Percentiles rank a stretch among this genome's conserved stretches.
Conservation (phyloP, 2,888 invertebrate genomes). For the Andrena hattorfiana region DNA sequence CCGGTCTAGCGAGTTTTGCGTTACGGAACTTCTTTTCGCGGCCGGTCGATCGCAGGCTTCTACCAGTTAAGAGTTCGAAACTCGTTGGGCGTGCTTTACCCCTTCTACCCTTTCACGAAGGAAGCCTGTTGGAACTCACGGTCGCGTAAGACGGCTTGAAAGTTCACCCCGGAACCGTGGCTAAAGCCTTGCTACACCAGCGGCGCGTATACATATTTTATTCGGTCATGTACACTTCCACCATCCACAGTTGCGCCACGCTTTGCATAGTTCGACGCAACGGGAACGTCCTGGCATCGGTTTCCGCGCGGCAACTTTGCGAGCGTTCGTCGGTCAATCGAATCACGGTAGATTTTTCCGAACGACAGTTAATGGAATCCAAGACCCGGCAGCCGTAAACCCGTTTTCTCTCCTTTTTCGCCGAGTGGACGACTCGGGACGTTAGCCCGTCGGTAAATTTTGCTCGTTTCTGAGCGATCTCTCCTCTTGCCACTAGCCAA, state of each 20-base stretch:
- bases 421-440: too few relatives aligned
- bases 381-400: background rate
- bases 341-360: slow-evolving; percentile 8
- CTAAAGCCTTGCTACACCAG: slow-evolving; percentile 30
- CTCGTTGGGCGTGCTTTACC: slow-evolving; percentile 24
- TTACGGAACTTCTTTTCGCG: slow-evolving; percentile 60
- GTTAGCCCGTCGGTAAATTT: slow-evolving; percentile 1
- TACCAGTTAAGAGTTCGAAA: slow-evolving; percentile 67
- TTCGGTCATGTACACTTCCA: slow-evolving; percentile 37
- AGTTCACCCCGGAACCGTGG: slow-evolving; percentile 33
- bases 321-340: slow-evolving; percentile 1
- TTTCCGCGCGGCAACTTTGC: slow-evolving; percentile 3
- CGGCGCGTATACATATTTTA: slow-evolving; percentile 60
- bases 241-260: background rate
- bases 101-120: slow-evolving; percentile 14
- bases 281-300: background rate
- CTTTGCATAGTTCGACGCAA: slow-evolving; percentile 30
- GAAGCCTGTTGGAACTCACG: slow-evolving; percentile 29
- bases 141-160: slow-evolving; percentile 52
- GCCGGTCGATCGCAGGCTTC: slow-evolving; percentile 61
- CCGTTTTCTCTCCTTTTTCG: background rate
- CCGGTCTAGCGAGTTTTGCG: slow-evolving; percentile 61
- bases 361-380: slow-evolving; percentile 4
- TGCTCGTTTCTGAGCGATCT: background rate
- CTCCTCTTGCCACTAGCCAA: background rate